A percentile compares a stretch with the other conserved stretches of the same genome.
Conservation (phyloP, 2,113 vertebrate species). For the Onychorhynchus coronatus region DNA sequence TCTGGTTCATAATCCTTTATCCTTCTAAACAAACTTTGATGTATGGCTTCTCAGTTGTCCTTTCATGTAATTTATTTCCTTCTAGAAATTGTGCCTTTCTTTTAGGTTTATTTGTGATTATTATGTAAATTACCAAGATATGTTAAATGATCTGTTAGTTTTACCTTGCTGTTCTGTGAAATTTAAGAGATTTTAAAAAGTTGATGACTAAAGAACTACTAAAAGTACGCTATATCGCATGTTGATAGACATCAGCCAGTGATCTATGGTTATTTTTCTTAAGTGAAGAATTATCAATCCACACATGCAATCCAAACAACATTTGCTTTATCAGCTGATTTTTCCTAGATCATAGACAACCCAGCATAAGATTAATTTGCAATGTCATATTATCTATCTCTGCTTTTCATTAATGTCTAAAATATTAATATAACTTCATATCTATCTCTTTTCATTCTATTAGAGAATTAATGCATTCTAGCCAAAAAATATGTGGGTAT, state of each 20-base stretch:
- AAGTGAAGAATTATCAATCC: not conserved
- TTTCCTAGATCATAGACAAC: not conserved
- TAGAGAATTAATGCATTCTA: not conserved
- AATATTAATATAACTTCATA: not conserved
- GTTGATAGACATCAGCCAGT: not conserved
- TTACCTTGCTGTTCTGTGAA: not conserved
- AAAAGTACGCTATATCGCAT: not conserved
- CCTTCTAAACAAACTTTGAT: not conserved
- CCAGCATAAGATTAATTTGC: not conserved
- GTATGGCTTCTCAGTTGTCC: not conserved
- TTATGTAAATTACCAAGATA: not conserved
- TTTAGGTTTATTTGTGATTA: not conserved
- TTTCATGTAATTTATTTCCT: not conserved
- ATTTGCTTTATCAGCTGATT: not conserved
- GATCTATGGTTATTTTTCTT: not conserved
- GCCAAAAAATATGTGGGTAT: not conserved
- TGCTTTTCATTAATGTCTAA: not conserved
- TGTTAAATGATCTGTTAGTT: not conserved
- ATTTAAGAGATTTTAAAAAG: not conserved
- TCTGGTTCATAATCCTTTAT: not conserved
- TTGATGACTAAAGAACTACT: not conserved
- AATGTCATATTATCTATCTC: not conserved
- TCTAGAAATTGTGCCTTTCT: not conserved
- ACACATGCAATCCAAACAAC: not conserved
- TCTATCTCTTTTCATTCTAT: not conserved